Base-by-base conservation (phyloP, 2,113 vertebrate species). In the Australoheros scitulus region DNA sequence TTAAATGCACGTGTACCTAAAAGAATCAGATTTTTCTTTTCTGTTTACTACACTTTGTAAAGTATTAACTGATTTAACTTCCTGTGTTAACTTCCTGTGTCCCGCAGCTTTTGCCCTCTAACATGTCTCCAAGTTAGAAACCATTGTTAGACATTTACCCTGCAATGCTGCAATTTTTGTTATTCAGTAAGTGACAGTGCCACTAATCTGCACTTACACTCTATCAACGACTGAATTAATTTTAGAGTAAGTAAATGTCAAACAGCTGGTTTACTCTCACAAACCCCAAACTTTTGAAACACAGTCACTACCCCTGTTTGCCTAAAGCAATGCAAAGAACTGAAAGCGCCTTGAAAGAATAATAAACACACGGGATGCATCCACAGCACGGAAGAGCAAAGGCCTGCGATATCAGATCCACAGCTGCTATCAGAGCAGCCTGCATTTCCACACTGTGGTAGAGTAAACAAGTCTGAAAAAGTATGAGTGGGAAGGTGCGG, bases 391-490 rank as follows among this genome's bases (percentile, higher is more conserved):
- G 61, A 7, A 7, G 52, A 80, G 80, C 18, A 60, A 26, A 76
- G 60, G 74, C 61, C 89, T 85, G 36, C 79, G 70, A 61, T 80
- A 93, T 94, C 92, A 85, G 91, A 93, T 92, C 82, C 84, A 43
- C 79, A 43, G 76, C 65, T 90, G 76, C 87, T 86, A 92, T 91
- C 87, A 83, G 86, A 91, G 88, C 55, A 60, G 88, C 92, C 92
- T 90, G 90, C 93, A 91, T 95, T 93, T 95, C 92, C 92, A 95
- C 90, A 92, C 89, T 86, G 86, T 85, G 92, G 85, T 91, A 94
- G 92, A 94, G 91, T 93, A 92, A 95, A 96, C 91, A 92, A 76
- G 87, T 78, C 76, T 87, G 70, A 81, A 78, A 77, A 56, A 83
- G 50, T 11, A 59, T 7, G 61, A 79, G 57, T 14, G 24, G 64